Conservation (phyloP, 1,140 invertebrate species). For the Atopsyche davidsoni region DNA sequence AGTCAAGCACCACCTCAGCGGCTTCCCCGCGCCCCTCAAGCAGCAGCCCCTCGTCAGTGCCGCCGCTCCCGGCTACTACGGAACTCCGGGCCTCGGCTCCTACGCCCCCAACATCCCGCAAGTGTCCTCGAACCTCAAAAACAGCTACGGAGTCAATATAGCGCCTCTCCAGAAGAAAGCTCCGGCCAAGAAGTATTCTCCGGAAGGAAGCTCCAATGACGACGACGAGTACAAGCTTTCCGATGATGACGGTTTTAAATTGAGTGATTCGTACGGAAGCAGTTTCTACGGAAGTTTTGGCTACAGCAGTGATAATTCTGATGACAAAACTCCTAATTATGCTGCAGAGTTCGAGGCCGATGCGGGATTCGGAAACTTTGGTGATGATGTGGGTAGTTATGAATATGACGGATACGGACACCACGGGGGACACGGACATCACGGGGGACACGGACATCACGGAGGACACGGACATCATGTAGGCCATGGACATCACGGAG, state of each 20-base stretch:
- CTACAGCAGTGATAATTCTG: conserved; percentile 10
- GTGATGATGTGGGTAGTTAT: conserved; percentile 36
- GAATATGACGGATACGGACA: conserved; percentile 32
- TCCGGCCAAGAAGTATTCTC: conserved; percentile 1
- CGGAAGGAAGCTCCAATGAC: conserved; percentile 11
- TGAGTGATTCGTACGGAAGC: conserved; percentile 35
- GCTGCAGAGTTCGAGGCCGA: conserved; percentile 32
- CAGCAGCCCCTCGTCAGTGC: background rate
- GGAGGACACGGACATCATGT: conserved; percentile 27
- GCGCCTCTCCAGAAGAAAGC: background rate
- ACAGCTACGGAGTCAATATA: conserved; percentile 10
- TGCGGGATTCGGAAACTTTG: conserved; percentile 23
- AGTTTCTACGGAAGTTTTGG: conserved; percentile 24
- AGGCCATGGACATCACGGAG: background rate
- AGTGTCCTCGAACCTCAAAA: conserved; percentile 6
- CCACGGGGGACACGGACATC: background rate
- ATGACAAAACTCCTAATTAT: conserved; percentile 28
- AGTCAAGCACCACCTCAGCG: conserved; percentile 41
- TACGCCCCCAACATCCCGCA: conserved; percentile 7
- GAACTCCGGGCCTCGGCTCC: too few species aligned
- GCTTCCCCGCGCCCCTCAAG: conserved; percentile 26
- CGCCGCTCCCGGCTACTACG: background rate
- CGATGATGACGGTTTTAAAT: conserved; percentile 34
- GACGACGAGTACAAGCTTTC: conserved; percentile 25
- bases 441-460: conserved; percentile 2